Base-by-base conservation (phyloP, 2,113 vertebrate species). In the Tonatia bakeri region DNA sequence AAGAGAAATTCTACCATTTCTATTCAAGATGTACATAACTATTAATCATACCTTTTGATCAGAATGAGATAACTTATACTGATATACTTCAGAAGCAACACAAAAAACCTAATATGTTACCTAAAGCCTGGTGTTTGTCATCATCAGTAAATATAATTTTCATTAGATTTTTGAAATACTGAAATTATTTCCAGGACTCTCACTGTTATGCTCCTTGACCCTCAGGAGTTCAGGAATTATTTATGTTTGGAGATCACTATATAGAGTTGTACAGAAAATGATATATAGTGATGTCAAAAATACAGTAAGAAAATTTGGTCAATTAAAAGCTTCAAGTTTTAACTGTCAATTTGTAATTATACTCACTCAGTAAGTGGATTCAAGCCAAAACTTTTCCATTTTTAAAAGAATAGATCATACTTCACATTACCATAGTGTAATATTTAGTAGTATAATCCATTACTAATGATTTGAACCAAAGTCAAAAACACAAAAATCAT, bases 391-490 rank as follows among this genome's bases (percentile, higher is more conserved):
- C 14, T 31, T 52, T 65, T 67, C 36, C 26, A 75, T 54, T 92
- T 92, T 69, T 52, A 67, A 93, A 76, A 85, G 54, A 19, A 14
- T 2, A 94, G 0, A 16, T 50, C 12, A 54, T 8, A 59, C 36
- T 85, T 96, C 70, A 93, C 94, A 95, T 75, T 77, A 72, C 14
- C 15, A 67, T 33, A 22, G 36, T 73, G 87, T 75, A 72, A 67
- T 26, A 76, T 52, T 56, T 84, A 83, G 24, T 77, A 84, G 38
- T 47, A 47, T 50, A 76, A 94, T 36, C 4, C 28, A 90, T n/a
- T 47, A 69, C 64, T 70, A 56, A 40, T n/a, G 19, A 84, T 81
- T 38, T 96, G 45, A 94, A 91, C 56, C 12, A 91, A n/a, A 61
- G 22, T 50, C 17, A 26, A 40, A 89, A 86, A 76, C 73, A 89